Base-by-base conservation (phyloP, 1,140 invertebrate species). In the Philopotamus ludificatus region DNA sequence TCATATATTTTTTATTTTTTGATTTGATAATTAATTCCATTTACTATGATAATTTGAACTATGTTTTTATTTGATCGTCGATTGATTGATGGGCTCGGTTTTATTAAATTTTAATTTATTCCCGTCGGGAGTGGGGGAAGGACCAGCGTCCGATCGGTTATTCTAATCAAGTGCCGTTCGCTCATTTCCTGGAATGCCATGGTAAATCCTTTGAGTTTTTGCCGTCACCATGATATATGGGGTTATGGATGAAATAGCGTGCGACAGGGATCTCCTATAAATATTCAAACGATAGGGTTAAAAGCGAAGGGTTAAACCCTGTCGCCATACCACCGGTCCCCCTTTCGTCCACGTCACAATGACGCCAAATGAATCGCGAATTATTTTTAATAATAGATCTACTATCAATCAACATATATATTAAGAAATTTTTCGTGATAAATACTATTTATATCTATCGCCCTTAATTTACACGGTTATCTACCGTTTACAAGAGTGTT, bases 341-440 rank as follows among this genome's bases (percentile, higher is more conserved):
- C 25, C n/a, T n/a, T n/a, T n/a, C n/a, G n/a, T n/a, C n/a, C n/a
- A n/a, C 22, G 57, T 60, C 57, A 60, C 57, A 60, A 60, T 60
- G 42, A 20, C 34, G 57, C 47, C 57, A 60, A 60, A 60, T 60
- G 57, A 47, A 25, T 60, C 57, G 57, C 21, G 41, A 47, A 60
- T n/a, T n/a, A n/a, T n/a, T n/a, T n/a, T n/a, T n/a, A n/a, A n/a
- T n/a, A n/a, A n/a, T n/a, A n/a, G n/a, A n/a, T n/a, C n/a, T n/a
- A n/a, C n/a, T n/a, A n/a, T n/a, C n/a, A n/a, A n/a, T n/a, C n/a
- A n/a, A n/a, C n/a, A n/a, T n/a, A n/a, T n/a, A n/a, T n/a, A n/a
- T n/a, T n/a, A n/a, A n/a, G n/a, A n/a, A n/a, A n/a, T n/a, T n/a
- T n/a, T n/a, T n/a, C n/a, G n/a, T n/a, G n/a, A n/a, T n/a, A n/a